Base-by-base conservation (phyloP, 2,113 vertebrate genomes). In the Sorex fumeus region DNA sequence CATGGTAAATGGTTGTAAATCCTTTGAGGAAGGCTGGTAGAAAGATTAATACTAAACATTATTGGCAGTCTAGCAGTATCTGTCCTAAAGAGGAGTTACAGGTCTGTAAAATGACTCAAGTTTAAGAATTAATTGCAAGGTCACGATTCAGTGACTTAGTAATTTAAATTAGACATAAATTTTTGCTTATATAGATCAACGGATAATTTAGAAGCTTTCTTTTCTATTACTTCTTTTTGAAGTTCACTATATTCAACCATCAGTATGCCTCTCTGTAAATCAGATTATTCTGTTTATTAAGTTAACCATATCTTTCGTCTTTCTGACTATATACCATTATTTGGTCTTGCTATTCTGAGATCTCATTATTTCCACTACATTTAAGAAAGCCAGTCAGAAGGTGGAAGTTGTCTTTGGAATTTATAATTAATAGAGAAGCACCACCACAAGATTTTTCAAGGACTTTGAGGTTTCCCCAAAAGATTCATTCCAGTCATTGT, bases 211-310 rank as follows among this genome's bases (percentile, higher is more conserved):
- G 21, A 32, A 72, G 45, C 8, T n/a, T 71, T 36, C 30, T 5
- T n/a, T 91, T 34, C 16, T 23, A 30, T 76, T 94, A 88, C 19
- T 47, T 60, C n/a, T 69, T 32, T 36, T 88, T 82, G 32, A 91
- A 66, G 23, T n/a, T 71, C 5, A 84, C 12, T 11, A 34, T 84
- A 53, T 57, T 90, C 30, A 60, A 60, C 5, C 27, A 84, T 36
- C 25, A 66, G 4, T 28, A 30, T 67, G 53, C 3, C 2, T 36
- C 45, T 57, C n/a, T 84, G 5, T n/a, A 34, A 71, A 8, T 71
- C 25, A 72, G 4, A 36, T 50, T 67, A 77, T 25, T 87, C 2
- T 79, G 18, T 28, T 21, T 84, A 27, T 74, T 83, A 69, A 62
- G 10, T 10, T 57, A 53, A 45, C 53, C 11, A 76, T 30, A 34